Conservation (phyloP, 2,797 vertebrate genomes). For the Emydoidea blandingii region DNA sequence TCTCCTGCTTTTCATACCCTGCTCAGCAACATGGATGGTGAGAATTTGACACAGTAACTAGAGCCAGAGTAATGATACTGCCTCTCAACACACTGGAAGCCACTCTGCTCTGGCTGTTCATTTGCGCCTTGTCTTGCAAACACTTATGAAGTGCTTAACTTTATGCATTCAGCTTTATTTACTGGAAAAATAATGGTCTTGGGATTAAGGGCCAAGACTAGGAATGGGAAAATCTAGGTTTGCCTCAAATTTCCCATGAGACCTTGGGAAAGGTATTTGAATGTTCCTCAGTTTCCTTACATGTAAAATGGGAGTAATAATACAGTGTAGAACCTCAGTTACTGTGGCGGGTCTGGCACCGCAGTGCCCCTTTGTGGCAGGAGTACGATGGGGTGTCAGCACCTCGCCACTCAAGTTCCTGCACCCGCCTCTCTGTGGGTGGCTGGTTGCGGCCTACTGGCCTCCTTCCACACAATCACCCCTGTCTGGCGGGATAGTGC, state of each 20-base stretch:
- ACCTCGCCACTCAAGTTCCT: too few species aligned
- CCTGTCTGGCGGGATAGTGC: too few species aligned
- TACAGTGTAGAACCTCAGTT: not conserved
- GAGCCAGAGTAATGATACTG: not conserved
- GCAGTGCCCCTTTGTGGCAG: too few species aligned
- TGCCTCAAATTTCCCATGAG: not conserved
- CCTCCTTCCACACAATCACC: too few species aligned
- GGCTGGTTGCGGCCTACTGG: too few species aligned
- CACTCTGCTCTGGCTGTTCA: not conserved
- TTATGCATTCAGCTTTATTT: not conserved
- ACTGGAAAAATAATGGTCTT: not conserved
- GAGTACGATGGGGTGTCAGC: too few species aligned
- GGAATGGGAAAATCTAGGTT: not conserved
- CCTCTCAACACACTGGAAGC: not conserved
- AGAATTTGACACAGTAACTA: not conserved
- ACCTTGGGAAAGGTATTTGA: not conserved
- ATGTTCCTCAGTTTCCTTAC: not conserved
- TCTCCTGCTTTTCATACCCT: not conserved
- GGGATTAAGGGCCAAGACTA: not conserved
- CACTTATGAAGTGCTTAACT: not conserved
- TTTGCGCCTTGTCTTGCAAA: not conserved
- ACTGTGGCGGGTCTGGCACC: too few species aligned
- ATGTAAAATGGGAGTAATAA: not conserved
- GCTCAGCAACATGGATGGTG: not conserved
- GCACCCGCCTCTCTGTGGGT: too few species aligned